phyloP scores from a whole-genome alignment of 2,113 vertebrate species.

The Desmodus rotundus region DNA sequence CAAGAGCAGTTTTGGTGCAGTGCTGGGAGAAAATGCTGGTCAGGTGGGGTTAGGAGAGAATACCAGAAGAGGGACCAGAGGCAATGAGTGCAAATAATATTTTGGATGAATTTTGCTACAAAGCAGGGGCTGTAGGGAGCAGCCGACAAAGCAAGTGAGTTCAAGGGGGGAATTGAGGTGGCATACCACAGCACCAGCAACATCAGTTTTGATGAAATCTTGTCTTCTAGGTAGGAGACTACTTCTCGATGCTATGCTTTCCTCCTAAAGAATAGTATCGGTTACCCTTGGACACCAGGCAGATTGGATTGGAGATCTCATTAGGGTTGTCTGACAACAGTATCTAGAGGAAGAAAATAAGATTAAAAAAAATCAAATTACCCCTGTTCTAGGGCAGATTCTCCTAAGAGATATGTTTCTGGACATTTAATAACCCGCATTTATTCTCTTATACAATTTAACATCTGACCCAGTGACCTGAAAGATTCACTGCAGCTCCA shows the following conservation, averaged over 20 bases:
- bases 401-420: not conserved
- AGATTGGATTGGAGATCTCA: not conserved
- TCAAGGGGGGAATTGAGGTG: not conserved
- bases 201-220: not conserved
- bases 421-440: not conserved
- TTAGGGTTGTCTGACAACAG: not conserved
- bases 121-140: not conserved
- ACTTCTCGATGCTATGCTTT: not conserved
- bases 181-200: not conserved
- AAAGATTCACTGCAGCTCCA: not conserved
- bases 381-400: not conserved
- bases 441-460: not conserved
- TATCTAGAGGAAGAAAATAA: not conserved
- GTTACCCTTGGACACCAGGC: not conserved
- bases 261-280: not conserved
- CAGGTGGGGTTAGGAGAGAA: not conserved
- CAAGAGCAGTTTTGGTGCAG: not conserved
- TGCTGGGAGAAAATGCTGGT: not conserved
- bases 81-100: not conserved
- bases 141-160: not conserved
- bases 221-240: not conserved
- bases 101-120: not conserved
- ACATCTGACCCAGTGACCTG: not conserved
- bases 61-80: not conserved
- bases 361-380: slow-evolving; percentile 2